Evolutionary conservation across 1,140 invertebrate genomes (phyloP).

Genomic region (Caenorhabditis inopinata): DNA sequence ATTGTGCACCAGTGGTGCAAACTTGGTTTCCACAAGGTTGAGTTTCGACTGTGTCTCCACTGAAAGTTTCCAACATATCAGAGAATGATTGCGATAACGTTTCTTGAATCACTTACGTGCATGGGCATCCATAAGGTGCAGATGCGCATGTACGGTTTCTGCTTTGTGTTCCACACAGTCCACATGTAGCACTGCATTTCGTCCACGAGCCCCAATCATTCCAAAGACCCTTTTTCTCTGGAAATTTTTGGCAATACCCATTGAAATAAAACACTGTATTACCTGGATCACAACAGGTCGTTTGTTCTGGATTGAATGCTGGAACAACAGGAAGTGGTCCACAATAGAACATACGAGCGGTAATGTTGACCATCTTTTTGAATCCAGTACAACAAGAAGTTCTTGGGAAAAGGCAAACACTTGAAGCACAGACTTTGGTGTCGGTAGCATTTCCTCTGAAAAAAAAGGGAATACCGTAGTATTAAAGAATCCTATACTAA

Average conservation of each 20-base stretch:
- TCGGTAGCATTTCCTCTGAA: conserved; percentile 8
- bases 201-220: conserved; percentile 27
- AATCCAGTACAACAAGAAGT: conserved; percentile 20
- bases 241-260: not conserved
- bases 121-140: not conserved
- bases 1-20: conserved; percentile 5
- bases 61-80: no score
- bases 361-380: not conserved
- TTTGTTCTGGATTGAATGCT: conserved; percentile 23
- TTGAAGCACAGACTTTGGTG: not conserved
- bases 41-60: not conserved
- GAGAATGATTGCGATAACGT: no score
- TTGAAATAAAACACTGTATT: not conserved
- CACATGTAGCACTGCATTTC: conserved; percentile 17
- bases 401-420: conserved; percentile 26
- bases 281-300: conserved; percentile 33
- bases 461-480: not conserved
- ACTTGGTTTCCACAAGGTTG: conserved; percentile 3
- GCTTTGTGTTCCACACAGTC: not conserved
- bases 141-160: conserved; percentile 15
- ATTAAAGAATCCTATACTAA: not conserved
- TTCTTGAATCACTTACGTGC: not conserved
- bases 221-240: conserved; percentile 28
- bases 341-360: conserved; percentile 7
- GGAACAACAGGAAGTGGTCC: conserved; percentile 13